These are phyloP conservation scores for Takifugu flavidus DNA, from an alignment of 2,113 vertebrate genomes.

Conservation along the genomic window DNA sequence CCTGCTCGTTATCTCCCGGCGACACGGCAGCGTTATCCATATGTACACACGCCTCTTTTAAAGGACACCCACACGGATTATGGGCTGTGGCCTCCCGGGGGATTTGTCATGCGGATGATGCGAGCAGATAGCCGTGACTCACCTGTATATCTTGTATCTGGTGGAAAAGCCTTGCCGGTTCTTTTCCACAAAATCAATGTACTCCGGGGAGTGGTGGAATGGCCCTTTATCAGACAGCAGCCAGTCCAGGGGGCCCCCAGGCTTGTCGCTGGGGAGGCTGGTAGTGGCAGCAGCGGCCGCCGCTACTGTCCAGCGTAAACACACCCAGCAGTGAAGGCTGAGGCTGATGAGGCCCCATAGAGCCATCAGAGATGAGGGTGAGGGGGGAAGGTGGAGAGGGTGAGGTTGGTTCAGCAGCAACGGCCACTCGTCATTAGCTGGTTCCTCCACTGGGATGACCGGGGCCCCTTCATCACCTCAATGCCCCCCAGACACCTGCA, in stretches of 20 bases:
- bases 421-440: constrained; percentile 82
- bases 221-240: constrained; percentile 98
- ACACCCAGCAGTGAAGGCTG: constrained; percentile 95
- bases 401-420: constrained; percentile 53
- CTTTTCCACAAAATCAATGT: constrained; percentile 97
- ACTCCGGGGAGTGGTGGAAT: constrained; percentile 96
- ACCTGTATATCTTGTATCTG: constrained; percentile 99
- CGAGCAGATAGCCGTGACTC: constrained; percentile 42
- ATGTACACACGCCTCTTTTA: constrained; percentile 18
- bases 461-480: constrained; percentile 88
- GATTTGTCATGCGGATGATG: not conserved
- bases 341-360: constrained; percentile 94
- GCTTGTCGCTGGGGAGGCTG: constrained; percentile 87
- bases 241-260: constrained; percentile 96
- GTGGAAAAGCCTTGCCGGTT: constrained; percentile 97
- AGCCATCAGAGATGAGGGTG: constrained; percentile 92
- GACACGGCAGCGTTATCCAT: not conserved
- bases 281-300: constrained; percentile 70
- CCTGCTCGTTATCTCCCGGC: not conserved
- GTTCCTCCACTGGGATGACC: constrained; percentile 85
- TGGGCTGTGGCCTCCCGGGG: not conserved
- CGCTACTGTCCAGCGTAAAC: constrained; percentile 44
- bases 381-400: constrained; percentile 57
- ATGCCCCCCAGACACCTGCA: constrained; percentile 82
- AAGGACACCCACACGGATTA: not conserved